Conservation (phyloP, 2,888 invertebrate genomes). For the Acanthosoma haemorrhoidale region DNA sequence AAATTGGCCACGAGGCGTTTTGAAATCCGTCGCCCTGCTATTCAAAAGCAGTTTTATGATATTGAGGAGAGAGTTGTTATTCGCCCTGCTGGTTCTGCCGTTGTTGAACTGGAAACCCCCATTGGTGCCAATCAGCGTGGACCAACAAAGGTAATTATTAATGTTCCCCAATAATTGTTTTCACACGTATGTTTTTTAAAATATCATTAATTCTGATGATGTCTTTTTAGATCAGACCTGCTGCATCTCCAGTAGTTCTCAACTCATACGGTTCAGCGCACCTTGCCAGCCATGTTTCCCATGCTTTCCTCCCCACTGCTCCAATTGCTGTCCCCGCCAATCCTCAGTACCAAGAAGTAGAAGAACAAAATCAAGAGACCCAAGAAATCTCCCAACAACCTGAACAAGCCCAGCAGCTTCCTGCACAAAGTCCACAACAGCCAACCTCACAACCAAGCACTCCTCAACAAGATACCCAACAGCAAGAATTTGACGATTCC, state of each 20-base stretch:
- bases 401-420: slow-evolving; percentile 36
- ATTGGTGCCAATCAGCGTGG: slow-evolving; percentile 53
- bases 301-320: background rate
- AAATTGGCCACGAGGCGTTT: slow-evolving; percentile 55
- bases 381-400: slow-evolving; percentile 10
- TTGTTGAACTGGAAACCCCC: slow-evolving; percentile 57
- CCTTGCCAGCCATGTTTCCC: slow-evolving; percentile 28
- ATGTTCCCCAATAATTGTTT: background rate
- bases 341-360: background rate
- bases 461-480: slow-evolving; percentile 28
- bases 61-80: slow-evolving; percentile 57
- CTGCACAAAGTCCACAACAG: slow-evolving; percentile 30
- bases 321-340: background rate
- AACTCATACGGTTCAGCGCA: slow-evolving; percentile 40
- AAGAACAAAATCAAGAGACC: slow-evolving; percentile 1
- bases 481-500: slow-evolving; percentile 39
- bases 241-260: slow-evolving; percentile 39
- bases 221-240: slow-evolving; percentile 26
- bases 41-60: slow-evolving; percentile 60
- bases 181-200: slow-evolving; percentile 16
- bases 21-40: slow-evolving; percentile 55
- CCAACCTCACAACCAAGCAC: slow-evolving; percentile 20
- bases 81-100: slow-evolving; percentile 56
- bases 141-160: slow-evolving; percentile 47
- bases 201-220: too few species aligned